A percentile compares a stretch with the other conserved stretches of the same genome.
Conservation (phyloP, 1,140 invertebrate species). For the Penaeus japonicus region DNA sequence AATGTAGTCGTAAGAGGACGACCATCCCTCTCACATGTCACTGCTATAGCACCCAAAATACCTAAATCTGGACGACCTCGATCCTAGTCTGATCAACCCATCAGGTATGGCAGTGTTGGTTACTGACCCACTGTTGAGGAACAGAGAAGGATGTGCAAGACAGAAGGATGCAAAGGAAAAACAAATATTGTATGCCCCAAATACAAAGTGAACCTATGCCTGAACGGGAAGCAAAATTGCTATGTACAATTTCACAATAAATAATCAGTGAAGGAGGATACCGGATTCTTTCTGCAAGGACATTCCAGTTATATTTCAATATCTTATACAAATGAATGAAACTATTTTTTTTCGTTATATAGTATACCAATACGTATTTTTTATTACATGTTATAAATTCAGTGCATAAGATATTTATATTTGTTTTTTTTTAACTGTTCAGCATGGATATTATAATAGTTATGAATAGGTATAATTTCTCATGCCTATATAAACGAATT, state of each 20-base stretch:
- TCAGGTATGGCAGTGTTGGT: constrained; percentile 7
- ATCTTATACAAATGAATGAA: neutral
- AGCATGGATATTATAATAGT: too few species aligned
- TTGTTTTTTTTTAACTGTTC: too few species aligned
- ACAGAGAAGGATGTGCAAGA: constrained; percentile 6
- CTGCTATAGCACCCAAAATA: neutral
- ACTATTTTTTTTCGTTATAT: neutral
- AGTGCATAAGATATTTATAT: too few species aligned
- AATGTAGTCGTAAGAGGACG: constrained; percentile 3
- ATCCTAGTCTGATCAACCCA: neutral
- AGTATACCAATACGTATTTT: neutral
- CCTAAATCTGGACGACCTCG: neutral
- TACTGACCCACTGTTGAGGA: constrained; percentile 14
- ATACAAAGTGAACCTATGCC: constrained; percentile 16
- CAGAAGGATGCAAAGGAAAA: neutral
- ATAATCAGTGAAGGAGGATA: neutral
- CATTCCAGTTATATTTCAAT: too few species aligned
- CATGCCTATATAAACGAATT: neutral
- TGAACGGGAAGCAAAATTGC: constrained; percentile 7
- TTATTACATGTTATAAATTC: too few species aligned
- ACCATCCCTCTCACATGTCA: neutral
- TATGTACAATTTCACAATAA: constrained; percentile 1
- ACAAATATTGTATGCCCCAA: constrained; percentile 21
- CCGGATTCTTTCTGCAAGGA: neutral
- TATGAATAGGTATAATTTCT: too few species aligned